phyloP scores from a whole-genome alignment of 2,888 invertebrate genomes.

The Hololepta plana region DNA sequence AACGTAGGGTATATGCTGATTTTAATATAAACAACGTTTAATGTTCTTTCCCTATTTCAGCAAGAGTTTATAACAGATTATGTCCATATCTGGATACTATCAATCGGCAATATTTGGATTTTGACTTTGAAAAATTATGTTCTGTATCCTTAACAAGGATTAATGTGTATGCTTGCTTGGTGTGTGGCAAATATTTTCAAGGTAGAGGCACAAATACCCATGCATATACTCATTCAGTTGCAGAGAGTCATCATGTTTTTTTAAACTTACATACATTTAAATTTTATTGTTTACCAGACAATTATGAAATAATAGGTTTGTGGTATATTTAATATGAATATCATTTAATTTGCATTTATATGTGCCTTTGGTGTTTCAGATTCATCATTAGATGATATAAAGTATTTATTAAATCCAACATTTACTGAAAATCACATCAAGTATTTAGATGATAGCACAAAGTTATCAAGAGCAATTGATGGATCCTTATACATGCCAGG shows the following conservation, averaged over 20 bases:
- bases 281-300: constrained; percentile 98
- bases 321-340: too few relatives aligned
- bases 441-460: constrained; percentile 62
- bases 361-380: constrained; percentile 31
- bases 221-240: constrained; percentile 97
- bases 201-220: constrained; percentile 96
- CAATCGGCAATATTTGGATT: constrained; percentile 89
- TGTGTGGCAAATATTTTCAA: constrained; percentile 97
- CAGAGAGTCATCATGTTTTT: constrained; percentile 95
- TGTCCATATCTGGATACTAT: constrained; percentile 98
- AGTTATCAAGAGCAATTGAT: constrained; percentile 87
- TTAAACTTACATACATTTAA: constrained; percentile 90
- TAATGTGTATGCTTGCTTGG: constrained; percentile 97
- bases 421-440: constrained; percentile 70
- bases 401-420: constrained; percentile 95
- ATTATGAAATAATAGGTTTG: constrained; percentile 94
- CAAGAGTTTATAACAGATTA: too few relatives aligned
- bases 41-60: too few relatives aligned
- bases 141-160: constrained; percentile 95
- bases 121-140: constrained; percentile 98
- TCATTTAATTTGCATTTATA: constrained; percentile 5
- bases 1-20: too few relatives aligned
- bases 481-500: constrained; percentile 94
- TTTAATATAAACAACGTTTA: too few relatives aligned
- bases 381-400: constrained; percentile 94